Evolutionary conservation across 2,888 invertebrate genomes (phyloP), one percentile per base, ranked within the genome.

Genomic region (Nudaria mundana): DNA sequence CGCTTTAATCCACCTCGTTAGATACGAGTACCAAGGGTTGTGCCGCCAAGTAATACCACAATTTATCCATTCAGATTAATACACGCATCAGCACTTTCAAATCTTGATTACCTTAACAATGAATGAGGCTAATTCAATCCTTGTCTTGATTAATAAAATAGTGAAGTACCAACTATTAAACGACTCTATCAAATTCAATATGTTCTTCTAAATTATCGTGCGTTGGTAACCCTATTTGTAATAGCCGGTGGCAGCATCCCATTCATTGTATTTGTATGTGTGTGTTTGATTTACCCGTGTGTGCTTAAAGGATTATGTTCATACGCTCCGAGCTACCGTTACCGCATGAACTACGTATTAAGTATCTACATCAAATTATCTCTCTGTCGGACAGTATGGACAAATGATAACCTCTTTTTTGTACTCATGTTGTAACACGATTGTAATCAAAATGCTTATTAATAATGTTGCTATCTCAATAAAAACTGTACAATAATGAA

Each of bases 1-100:
- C 77, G 75, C 81, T 78, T 77, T 78, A 72, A 81, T 79, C 77
- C 69, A 79, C 76, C 68, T 77, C 71, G 76, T 68, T 80, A n/a
- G n/a, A n/a, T n/a, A n/a, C n/a, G 79, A 77, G 76, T 80, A 67
- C 70, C 77, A 74, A 83, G 82, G 84, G 82, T 61, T 83, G 81
- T 48, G 48, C 56, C 52, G 55, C 33, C 54, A 53, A 52, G 40
- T 53, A 37, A 32, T 48, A 52, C 47, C 48, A 44, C 48, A 52
- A 20, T 7, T 54, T 45, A 41, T 44, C 54, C 39, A n/a, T n/a
- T n/a, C n/a, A n/a, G n/a, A n/a, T n/a, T 49, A 52, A 55, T 57
- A 46, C 48, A 58, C 66, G 56, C 52, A 65, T 63, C 47, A 32
- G 35, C 44, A 56, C 69, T 71, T 71, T 73, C 71, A 66, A 66